These are phyloP conservation scores for Saccostrea glomerata DNA, from an alignment of 1,140 invertebrate genomes.

Conservation along the genomic window DNA sequence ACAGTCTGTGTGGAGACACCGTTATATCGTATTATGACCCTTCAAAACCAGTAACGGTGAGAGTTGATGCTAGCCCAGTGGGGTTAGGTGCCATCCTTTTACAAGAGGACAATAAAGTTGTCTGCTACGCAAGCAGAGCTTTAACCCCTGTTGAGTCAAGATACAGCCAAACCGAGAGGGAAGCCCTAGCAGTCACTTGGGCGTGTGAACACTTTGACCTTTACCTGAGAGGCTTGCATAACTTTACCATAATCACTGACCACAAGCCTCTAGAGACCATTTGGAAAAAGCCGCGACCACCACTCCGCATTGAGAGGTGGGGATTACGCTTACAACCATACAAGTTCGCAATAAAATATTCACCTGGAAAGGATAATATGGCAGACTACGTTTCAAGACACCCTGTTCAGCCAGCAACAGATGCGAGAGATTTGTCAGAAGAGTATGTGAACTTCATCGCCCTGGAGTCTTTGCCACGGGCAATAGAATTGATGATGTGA, in stretches of 20 bases:
- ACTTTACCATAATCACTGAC: slow-evolving; percentile 76
- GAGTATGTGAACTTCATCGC: slow-evolving; percentile 48
- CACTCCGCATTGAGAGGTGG: slow-evolving; percentile 62
- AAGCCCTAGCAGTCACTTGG: slow-evolving; percentile 67
- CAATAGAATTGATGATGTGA: slow-evolving; percentile 12
- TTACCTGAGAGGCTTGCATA: slow-evolving; percentile 75
- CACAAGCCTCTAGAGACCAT: slow-evolving; percentile 71
- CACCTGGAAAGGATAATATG: slow-evolving; percentile 32
- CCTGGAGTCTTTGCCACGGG: slow-evolving; percentile 1
- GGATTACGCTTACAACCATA: slow-evolving; percentile 60
- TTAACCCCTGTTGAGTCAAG: slow-evolving; percentile 58
- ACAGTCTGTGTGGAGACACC: no score
- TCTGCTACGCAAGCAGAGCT: slow-evolving; percentile 60
- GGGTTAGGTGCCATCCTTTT: neutral
- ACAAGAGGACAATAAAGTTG: slow-evolving; percentile 34
- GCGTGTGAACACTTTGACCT: slow-evolving; percentile 77
- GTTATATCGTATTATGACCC: slow-evolving; percentile 8
- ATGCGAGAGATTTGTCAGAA: slow-evolving; percentile 41
- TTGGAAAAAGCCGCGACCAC: slow-evolving; percentile 59
- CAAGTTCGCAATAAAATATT: slow-evolving; percentile 46
- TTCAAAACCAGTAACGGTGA: neutral
- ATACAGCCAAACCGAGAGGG: slow-evolving; percentile 78
- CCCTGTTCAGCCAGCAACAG: neutral
- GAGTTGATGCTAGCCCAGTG: neutral
- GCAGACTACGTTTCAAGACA: slow-evolving; percentile 47